Evolutionary conservation across 2,113 vertebrate genomes (phyloP).

Genomic region (Uria lomvia): DNA sequence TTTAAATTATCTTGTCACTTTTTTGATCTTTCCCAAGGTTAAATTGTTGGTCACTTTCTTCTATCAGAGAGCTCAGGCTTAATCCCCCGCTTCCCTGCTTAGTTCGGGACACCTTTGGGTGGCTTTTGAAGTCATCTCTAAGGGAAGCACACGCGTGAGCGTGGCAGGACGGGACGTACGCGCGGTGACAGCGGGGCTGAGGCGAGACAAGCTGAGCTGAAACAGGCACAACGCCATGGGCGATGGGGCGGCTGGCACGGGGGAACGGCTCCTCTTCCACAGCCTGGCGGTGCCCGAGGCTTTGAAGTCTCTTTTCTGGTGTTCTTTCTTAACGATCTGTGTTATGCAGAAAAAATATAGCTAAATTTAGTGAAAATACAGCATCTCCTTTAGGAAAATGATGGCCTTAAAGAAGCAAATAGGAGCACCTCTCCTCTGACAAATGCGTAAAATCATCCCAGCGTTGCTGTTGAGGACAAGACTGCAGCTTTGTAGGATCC

Average conservation of each 20-base stretch:
- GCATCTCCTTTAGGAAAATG: neutral
- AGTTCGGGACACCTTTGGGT: neutral
- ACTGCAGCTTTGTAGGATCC: neutral
- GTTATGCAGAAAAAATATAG: neutral
- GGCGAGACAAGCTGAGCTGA: neutral
- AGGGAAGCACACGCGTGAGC: rapidly evolving
- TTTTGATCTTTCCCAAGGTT: neutral
- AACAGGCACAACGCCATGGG: rapidly evolving
- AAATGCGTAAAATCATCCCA: neutral
- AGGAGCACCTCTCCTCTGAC: neutral
- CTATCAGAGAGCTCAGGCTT: neutral
- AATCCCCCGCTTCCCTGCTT: neutral
- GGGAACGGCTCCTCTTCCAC: neutral
- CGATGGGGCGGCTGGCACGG: neutral
- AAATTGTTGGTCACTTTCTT: neutral
- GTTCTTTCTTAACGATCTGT: neutral
- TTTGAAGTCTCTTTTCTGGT: neutral
- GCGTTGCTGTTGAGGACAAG: neutral
- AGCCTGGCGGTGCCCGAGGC: rapidly evolving
- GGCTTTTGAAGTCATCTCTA: neutral
- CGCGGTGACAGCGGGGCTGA: rapidly evolving
- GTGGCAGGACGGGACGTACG: rapidly evolving
- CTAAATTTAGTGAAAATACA: too few relatives aligned
- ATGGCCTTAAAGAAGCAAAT: neutral
- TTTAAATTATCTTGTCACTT: neutral